A percentile compares a stretch with the other conserved stretches of the same genome.
phyloP scores from a whole-genome alignment of 2,888 invertebrate species.

The Gymnosoma rotundatum region DNA sequence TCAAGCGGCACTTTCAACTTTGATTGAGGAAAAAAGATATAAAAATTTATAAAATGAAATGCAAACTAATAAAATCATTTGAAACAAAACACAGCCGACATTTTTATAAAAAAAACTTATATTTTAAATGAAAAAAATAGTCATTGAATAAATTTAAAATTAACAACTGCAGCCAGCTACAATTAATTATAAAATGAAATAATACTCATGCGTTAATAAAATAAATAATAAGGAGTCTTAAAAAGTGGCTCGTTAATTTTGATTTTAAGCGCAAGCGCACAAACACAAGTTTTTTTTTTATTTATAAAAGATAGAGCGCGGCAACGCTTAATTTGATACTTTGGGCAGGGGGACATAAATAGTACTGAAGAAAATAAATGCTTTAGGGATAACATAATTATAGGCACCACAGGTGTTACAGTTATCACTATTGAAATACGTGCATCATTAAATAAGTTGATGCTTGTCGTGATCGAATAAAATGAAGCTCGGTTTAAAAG shows the following conservation, averaged over 20 bases:
- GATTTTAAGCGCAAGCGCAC: not conserved
- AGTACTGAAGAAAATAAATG: too few relatives aligned
- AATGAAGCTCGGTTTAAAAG: too few relatives aligned
- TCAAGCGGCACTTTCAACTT: slow-evolving; percentile 37
- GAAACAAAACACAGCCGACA: slow-evolving; percentile 6
- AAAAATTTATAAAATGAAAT: slow-evolving; percentile 23
- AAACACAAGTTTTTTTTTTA: too few relatives aligned
- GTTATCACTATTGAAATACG: too few relatives aligned
- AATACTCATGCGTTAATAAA: slow-evolving; percentile 8
- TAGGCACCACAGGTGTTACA: too few relatives aligned
- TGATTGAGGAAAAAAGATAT: slow-evolving; percentile 15
- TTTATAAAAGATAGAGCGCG: too few relatives aligned
- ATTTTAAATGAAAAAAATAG: slow-evolving; percentile 40
- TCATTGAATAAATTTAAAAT: slow-evolving; percentile 17
- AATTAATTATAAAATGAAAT: slow-evolving; percentile 17
- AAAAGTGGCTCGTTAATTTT: not conserved
- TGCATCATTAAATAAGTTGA: too few relatives aligned
- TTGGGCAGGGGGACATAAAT: too few relatives aligned
- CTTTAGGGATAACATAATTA: too few relatives aligned
- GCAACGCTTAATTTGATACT: too few relatives aligned
- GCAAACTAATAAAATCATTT: slow-evolving; percentile 50
- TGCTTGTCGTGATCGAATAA: too few relatives aligned
- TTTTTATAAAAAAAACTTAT: not conserved
- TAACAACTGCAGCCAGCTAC: slow-evolving; percentile 23
- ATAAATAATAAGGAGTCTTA: slow-evolving; percentile 19